phyloP scores from a whole-genome alignment of 2,888 invertebrate species.

The Timandra comae region DNA sequence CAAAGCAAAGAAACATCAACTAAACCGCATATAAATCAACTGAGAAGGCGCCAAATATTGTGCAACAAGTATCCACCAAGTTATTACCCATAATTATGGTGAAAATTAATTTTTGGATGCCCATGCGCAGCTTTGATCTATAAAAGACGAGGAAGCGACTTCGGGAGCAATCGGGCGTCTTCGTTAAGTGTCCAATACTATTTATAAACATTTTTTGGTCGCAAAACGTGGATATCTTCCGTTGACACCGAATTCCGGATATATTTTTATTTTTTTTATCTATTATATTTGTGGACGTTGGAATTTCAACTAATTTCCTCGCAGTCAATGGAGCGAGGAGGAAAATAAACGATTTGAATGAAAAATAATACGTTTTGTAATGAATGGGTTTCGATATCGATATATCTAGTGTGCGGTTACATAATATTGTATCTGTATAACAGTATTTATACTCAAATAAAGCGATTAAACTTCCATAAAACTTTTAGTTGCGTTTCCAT shows the following conservation, averaged over 20 bases:
- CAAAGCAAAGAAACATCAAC: no score
- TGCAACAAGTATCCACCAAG: constrained; percentile 28
- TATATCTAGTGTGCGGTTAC: no score
- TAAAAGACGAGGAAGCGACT: constrained; percentile 47
- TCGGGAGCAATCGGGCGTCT: constrained; percentile 18
- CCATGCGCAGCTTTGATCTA: constrained; percentile 51
- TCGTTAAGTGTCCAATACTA: constrained; percentile 20
- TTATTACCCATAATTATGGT: constrained; percentile 49
- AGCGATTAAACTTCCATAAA: no score
- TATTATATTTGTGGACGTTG: constrained; percentile 6
- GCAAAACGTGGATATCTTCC: constrained; percentile 42
- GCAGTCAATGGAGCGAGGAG: neutral
- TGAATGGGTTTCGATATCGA: no score
- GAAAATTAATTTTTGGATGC: constrained; percentile 43
- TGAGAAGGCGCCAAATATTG: constrained; percentile 19
- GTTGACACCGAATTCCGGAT: constrained; percentile 19
- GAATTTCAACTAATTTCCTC: constrained; percentile 10
- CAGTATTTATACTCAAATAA: no score
- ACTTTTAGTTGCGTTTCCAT: no score
- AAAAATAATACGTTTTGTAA: no score
- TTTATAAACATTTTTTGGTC: constrained; percentile 32
- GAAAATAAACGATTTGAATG: no score
- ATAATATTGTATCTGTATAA: no score
- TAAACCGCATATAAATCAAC: no score
- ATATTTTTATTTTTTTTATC: constrained; percentile 6